Base-by-base conservation (phyloP, 2,113 vertebrate genomes). In the Otocyon megalotis region DNA sequence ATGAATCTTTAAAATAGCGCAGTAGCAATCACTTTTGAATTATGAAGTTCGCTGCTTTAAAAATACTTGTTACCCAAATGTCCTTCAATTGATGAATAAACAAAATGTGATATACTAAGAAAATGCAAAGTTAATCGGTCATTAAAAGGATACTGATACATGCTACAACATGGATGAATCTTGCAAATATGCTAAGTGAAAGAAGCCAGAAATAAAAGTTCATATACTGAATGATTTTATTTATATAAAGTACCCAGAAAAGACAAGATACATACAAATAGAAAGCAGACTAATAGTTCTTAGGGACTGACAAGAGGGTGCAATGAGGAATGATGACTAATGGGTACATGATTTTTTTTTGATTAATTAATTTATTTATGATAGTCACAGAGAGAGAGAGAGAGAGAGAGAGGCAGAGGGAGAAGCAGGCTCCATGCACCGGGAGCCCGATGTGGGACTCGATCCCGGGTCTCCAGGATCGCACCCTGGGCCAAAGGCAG, bases 1-100 rank as follows among this genome's bases (percentile, higher is more conserved):
- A 32, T 48, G 17, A 76, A 30, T 28, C 14, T 79, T 98, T 96
- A 97, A 98, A 98, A 96, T 80, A 16, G 30, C 60, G 54, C 90
- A 90, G 24, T 65, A 92, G 84, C 37, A 80, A 98, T 95, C 93
- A 98, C 95, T 98, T 96, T 97, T 88, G 98, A 96, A 90, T 35
- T 88, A 65, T 37, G 85, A 98, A 93, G 79, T 97, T 77, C 20
- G 85, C 1, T 71, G 50, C 2, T 79, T 94, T 79, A 89, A 84
- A 91, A 92, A 80, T 53, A 80, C 63, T 88, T 91, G 32, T 50
- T 35, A n/a, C 62, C 50, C 60, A 89, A 94, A 92, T 77, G 37
- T 77, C 58, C 50, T 94, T 69, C 16, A 87, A 22, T 12, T 35
- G 60, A 77, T 62, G n/a, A 72, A 85, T 74, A 82, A 71, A 85